A percentile compares a stretch with the other conserved stretches of the same genome.
These are phyloP conservation scores for Acyrthosiphon pisum DNA, from an alignment of 1,140 invertebrate genomes.

Conservation along the genomic window DNA sequence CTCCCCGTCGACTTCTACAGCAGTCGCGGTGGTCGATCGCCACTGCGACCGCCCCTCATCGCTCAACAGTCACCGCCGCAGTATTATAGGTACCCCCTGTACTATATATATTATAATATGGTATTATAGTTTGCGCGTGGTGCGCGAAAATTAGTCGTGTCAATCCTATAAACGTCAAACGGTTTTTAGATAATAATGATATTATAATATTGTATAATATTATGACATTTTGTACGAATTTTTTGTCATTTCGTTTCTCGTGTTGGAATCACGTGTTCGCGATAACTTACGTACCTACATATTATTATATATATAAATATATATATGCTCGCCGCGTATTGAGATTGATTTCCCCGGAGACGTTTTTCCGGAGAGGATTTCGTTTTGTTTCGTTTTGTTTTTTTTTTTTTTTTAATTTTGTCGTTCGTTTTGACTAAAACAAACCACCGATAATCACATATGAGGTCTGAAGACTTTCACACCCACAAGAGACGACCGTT, in stretches of 20 bases:
- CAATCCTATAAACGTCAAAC: not conserved
- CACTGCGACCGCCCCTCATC: not conserved
- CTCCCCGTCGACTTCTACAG: not conserved
- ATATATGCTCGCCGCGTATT: not conserved
- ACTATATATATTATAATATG: not conserved
- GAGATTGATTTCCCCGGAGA: not conserved
- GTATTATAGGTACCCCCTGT: not conserved
- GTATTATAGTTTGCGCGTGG: not conserved
- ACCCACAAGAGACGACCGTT: not conserved
- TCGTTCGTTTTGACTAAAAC: not conserved
- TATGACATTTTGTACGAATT: not conserved
- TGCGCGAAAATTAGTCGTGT: not conserved
- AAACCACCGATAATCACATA: not conserved
- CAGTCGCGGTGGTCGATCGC: not conserved
- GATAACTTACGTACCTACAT: not conserved
- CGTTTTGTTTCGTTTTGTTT: not conserved
- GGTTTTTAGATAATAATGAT: not conserved
- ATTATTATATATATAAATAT: not conserved
- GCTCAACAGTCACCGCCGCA: constrained; percentile 9
- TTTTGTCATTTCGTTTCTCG: not conserved
- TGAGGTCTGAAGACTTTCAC: not conserved
- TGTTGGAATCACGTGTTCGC: not conserved
- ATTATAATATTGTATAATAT: not conserved
- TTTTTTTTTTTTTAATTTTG: not conserved
- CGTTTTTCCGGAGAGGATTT: not conserved